Evolutionary conservation across 2,113 vertebrate genomes (phyloP), one percentile per base, ranked within the genome.

Genomic region (Laticauda laticaudata): DNA sequence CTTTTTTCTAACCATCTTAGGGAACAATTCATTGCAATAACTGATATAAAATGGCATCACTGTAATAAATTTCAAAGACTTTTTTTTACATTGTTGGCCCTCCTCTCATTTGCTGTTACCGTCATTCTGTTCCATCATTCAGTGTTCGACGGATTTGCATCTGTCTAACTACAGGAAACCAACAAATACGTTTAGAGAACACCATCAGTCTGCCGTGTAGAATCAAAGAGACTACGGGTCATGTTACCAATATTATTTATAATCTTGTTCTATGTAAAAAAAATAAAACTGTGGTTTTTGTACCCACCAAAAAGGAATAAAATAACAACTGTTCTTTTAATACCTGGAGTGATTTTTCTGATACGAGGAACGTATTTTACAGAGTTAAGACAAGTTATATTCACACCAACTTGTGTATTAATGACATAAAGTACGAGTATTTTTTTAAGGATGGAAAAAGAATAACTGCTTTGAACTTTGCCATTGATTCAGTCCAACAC

Each of bases 11-110:
- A 99, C 98, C 98, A 99, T 99, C 98, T 98, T 99, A 99, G 98
- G 98, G 98, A 98, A 99, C 97, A 98, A 98, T 98, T 98, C 98
- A 99, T 99, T 98, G 99, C 99, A 99, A 99, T 99, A 99, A 99
- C 98, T 98, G 98, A 98, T 98, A 99, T 98, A 98, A 98, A 98
- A 98, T 98, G 98, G 97, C 98, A 98, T 98, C 98, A 98, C 98
- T 99, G 99, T 99, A 99, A 99, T 98, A 97, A 98, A 98, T 97
- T 97, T 95, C 97, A 97, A 96, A 98, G 93, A 97, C 94, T 96
- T 97, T 98, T 98, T 54, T 88, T 96, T 97, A 98, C 97, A 92
- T 94, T 96, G 96, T 98, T 97, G 96, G 94, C 97, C 95, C 97
- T 95, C 97, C 96, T 97, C 97, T 98, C 95, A 97, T 98, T 98